Evolutionary conservation across 2,888 invertebrate genomes (phyloP), one percentile per base, ranked within the genome.

Genomic region (Eupithecia inturbata): DNA sequence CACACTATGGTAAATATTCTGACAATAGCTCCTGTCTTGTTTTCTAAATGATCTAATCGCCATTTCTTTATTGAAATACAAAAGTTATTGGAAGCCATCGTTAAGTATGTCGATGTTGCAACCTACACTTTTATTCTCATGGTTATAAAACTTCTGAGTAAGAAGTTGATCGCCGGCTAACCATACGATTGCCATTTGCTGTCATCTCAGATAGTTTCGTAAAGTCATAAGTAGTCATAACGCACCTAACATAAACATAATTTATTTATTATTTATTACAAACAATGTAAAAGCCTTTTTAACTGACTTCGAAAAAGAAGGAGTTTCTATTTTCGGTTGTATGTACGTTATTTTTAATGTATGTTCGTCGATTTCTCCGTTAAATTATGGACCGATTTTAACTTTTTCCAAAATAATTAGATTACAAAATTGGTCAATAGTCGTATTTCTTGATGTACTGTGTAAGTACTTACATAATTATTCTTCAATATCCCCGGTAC

Each of bases 181-280:
- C 28, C 26, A 64, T 68, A 49, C 6, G 22, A 39, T 66, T 63
- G 28, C 70, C 67, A 72, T 67, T 75, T 67, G 69, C 74, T 62
- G 26, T 41, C 33, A 62, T 45, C 66, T 62, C 16, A 49, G 12
- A 22, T 26, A 41, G 66, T 39, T 66, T 26, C 39, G 26, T 39
- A 66, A 64, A 26, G 31, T 64, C 36, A 9, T 36, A 36, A 36
- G 31, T 31, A 4, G 5, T 31, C 5, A 31, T 19, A 53, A 22
- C 53, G 5, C 19, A 33, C 49, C 45, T 19, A 16, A 19, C 0
- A 3, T 45, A 19, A 3, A 19, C 19, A 45, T 45, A 19, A 31
- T 31, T n/a, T n/a, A n/a, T n/a, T n/a, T n/a, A n/a, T n/a, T n/a
- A n/a, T n/a, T n/a, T n/a, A n/a, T n/a, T n/a, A n/a, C n/a, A n/a